Evolutionary conservation across 2,888 invertebrate species (phyloP).

Genomic region (Acanthosepion esculentum): DNA sequence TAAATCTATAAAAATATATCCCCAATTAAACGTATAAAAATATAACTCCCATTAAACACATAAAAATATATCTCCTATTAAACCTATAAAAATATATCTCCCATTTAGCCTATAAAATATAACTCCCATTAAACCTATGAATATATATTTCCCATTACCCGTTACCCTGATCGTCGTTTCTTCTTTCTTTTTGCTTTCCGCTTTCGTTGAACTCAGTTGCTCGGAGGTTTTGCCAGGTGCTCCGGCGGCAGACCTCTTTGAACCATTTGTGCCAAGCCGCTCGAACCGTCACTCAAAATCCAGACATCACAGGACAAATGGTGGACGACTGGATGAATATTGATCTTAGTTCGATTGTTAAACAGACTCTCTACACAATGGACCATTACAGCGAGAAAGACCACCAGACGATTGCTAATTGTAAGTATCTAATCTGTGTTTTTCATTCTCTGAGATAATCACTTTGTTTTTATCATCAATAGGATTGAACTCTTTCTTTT

Average conservation of each 20-base stretch:
- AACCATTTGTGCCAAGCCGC: slow-evolving; percentile 77
- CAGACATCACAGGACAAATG: slow-evolving; percentile 76
- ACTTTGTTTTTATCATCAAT: no score
- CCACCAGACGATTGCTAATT: slow-evolving; percentile 69
- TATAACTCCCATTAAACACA: no score
- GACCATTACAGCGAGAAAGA: slow-evolving; percentile 70
- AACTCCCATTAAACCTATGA: no score
- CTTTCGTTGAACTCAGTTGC: slow-evolving; percentile 70
- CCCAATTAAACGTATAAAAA: no score
- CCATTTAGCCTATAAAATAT: no score
- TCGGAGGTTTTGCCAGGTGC: slow-evolving; percentile 74
- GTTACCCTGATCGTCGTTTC: no score
- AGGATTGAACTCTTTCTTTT: no score
- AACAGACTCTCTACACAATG: slow-evolving; percentile 75
- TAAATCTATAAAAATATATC: no score
- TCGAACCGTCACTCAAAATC: slow-evolving; percentile 74
- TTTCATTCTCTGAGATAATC: no score
- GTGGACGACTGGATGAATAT: slow-evolving; percentile 76
- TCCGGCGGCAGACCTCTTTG: slow-evolving; percentile 76
- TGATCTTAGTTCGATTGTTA: slow-evolving; percentile 74
- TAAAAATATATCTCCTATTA: no score
- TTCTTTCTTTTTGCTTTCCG: background rate
- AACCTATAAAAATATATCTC: no score
- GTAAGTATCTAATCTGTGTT: slow-evolving; percentile 61
- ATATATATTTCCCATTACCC: no score